Conservation (phyloP, 2,113 vertebrate species). For the Aptenodytes patagonicus region DNA sequence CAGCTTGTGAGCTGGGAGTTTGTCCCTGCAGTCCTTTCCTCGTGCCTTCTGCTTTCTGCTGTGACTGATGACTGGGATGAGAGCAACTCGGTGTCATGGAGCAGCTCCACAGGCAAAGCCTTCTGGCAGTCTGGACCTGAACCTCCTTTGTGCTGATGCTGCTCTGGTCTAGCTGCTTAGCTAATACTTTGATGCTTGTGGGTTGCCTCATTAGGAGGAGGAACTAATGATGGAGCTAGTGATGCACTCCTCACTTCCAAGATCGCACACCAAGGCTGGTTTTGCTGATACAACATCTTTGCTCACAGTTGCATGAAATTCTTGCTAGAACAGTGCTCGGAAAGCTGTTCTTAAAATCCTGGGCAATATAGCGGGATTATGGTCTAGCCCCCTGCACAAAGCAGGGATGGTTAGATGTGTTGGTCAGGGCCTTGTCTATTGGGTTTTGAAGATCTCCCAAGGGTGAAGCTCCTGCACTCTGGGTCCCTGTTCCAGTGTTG, state of each 20-base stretch:
- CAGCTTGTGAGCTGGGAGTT: neutral
- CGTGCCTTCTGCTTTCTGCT: neutral
- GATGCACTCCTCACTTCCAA: neutral
- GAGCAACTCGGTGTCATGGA: rapidly evolving
- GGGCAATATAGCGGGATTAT: neutral
- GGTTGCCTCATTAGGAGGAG: neutral
- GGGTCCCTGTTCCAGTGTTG: neutral
- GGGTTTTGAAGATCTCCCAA: neutral
- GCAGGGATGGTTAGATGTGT: neutral
- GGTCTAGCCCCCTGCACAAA: neutral
- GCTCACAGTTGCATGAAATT: neutral
- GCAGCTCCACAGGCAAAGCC: neutral
- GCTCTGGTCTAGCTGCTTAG: neutral
- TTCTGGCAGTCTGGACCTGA: neutral
- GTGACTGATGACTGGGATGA: neutral
- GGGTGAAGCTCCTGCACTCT: neutral
- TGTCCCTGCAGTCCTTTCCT: neutral
- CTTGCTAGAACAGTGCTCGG: neutral
- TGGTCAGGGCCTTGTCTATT: neutral
- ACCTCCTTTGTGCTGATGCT: neutral
- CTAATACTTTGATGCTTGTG: neutral
- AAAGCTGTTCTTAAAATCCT: neutral
- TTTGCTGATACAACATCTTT: neutral
- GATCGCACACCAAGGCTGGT: neutral
- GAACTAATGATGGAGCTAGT: neutral